A percentile compares a stretch with the other conserved stretches of the same genome.
Conservation (phyloP, 2,113 vertebrate genomes). For the Misgurnus anguillicaudatus region DNA sequence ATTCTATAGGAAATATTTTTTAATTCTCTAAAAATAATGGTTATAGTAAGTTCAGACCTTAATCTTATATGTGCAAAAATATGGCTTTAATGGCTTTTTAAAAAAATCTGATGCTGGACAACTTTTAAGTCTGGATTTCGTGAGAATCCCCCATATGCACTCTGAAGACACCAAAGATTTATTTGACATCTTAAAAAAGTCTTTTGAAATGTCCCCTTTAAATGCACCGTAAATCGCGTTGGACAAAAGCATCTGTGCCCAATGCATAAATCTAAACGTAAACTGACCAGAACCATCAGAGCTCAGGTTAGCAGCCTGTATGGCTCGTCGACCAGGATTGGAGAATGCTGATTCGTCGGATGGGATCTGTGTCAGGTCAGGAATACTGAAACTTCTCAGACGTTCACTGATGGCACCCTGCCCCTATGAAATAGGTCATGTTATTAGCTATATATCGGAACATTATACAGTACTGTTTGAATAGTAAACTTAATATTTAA, state of each 20-base stretch:
- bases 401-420: slow-evolving; percentile 88
- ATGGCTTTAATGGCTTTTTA: too few relatives aligned
- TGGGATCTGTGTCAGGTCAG: slow-evolving; percentile 81
- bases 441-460: background rate
- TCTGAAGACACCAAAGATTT: too few relatives aligned
- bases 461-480: background rate
- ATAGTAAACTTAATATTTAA: background rate
- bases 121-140: too few relatives aligned
- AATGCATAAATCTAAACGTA: background rate
- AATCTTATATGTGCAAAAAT: too few relatives aligned
- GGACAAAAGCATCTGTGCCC: background rate
- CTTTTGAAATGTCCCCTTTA: too few relatives aligned
- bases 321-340: slow-evolving; percentile 55
- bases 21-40: too few relatives aligned
- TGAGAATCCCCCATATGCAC: too few relatives aligned
- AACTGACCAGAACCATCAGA: slow-evolving; percentile 48
- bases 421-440: slow-evolving; percentile 70
- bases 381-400: slow-evolving; percentile 85
- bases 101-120: too few relatives aligned
- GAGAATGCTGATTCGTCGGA: slow-evolving; percentile 77
- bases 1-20: too few relatives aligned
- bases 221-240: too few relatives aligned
- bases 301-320: slow-evolving; percentile 1
- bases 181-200: too few relatives aligned
- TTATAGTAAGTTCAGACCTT: too few relatives aligned